Evolutionary conservation across 2,113 vertebrate genomes (phyloP).

Genomic region (Sinocyclocheilus maitianheensis): DNA sequence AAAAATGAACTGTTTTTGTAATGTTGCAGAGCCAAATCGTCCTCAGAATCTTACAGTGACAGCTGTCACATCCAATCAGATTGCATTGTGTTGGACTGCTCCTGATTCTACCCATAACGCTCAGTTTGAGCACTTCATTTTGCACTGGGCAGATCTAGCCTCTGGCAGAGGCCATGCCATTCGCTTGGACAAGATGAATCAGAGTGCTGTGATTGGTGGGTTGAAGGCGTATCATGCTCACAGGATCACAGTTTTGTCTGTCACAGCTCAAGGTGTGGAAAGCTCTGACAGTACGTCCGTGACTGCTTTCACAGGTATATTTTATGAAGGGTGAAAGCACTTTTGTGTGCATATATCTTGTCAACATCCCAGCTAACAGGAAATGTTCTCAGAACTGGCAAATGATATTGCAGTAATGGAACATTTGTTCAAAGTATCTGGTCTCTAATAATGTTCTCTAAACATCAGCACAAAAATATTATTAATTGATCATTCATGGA

Average conservation of each 20-base stretch:
- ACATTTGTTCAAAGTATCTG: no score
- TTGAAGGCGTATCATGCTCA: slow-evolving; percentile 78
- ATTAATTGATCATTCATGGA: no score
- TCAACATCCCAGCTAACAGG: neutral
- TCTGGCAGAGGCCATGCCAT: slow-evolving; percentile 61
- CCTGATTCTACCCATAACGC: slow-evolving; percentile 55
- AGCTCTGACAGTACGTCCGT: slow-evolving; percentile 73
- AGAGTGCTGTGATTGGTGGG: slow-evolving; percentile 52
- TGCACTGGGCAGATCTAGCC: slow-evolving; percentile 73
- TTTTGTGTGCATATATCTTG: neutral
- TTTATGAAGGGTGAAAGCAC: neutral
- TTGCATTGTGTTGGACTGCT: slow-evolving; percentile 76
- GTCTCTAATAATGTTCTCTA: no score
- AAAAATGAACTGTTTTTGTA: neutral
- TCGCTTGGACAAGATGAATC: slow-evolving; percentile 67
- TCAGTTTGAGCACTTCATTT: slow-evolving; percentile 72
- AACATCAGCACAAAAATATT: no score
- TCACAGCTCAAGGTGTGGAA: slow-evolving; percentile 73
- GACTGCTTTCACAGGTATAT: slow-evolving; percentile 77
- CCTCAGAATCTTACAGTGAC: slow-evolving; percentile 72
- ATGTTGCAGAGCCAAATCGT: slow-evolving; percentile 74
- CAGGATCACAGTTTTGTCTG: slow-evolving; percentile 74
- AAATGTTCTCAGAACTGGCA: no score
- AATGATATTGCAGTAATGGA: no score
- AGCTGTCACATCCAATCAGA: slow-evolving; percentile 70